These are phyloP conservation scores for Anolis apletophallus DNA, from an alignment of 2,797 vertebrate genomes.

Conservation along the genomic window DNA sequence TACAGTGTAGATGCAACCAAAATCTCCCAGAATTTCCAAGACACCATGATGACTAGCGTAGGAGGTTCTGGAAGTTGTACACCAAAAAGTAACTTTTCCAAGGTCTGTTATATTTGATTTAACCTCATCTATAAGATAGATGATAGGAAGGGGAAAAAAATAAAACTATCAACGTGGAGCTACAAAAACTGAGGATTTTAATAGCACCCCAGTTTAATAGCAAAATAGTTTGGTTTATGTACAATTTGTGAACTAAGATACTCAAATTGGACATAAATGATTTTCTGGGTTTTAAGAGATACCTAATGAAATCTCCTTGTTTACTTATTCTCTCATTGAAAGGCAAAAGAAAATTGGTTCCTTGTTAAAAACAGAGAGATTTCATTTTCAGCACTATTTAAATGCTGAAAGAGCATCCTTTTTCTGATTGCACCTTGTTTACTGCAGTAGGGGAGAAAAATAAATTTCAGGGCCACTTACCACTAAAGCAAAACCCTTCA, in stretches of 20 bases:
- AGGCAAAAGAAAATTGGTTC: conserved; percentile 21
- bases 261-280: not conserved
- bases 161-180: not conserved
- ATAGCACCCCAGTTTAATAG: not conserved
- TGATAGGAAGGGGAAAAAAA: not conserved
- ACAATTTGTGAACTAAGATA: not conserved
- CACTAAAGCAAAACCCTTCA: conserved; percentile 38
- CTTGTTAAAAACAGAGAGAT: conserved; percentile 21
- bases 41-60: too few relatives aligned
- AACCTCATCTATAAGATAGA: not conserved
- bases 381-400: conserved; percentile 39
- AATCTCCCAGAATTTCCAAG: too few relatives aligned
- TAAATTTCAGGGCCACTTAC: not conserved
- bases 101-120: not conserved
- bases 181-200: not conserved
- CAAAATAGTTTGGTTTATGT: not conserved
- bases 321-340: not conserved
- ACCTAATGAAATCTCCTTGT: conserved; percentile 4
- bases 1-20: too few relatives aligned
- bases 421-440: not conserved
- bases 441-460: conserved; percentile 18
- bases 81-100: too few relatives aligned
- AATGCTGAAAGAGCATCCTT: not conserved
- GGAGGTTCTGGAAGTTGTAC: too few relatives aligned
- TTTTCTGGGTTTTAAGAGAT: not conserved